Base-by-base conservation (phyloP, 2,888 invertebrate genomes). In the Stratiomys singularior region DNA sequence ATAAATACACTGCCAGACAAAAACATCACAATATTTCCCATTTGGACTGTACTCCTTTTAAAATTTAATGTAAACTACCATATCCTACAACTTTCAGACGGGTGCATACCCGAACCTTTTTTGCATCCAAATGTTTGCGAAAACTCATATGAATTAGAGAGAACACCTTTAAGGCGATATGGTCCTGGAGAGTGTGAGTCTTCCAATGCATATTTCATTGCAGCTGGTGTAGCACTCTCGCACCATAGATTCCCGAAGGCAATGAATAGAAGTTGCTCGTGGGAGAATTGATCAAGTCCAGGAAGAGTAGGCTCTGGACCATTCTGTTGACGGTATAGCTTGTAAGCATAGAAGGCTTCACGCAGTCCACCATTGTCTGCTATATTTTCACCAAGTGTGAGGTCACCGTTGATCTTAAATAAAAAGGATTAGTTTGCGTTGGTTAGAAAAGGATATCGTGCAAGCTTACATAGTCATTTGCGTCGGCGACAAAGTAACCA, bases 191-290 rank as follows among this genome's bases (percentile, higher is more conserved):
- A 91, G 83, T 95, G 95, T 67, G 92, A 91, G 82, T 95, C 94
- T 78, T 90, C 89, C 1, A 94, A 84, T 78, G 93, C 92, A 81
- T 90, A 89, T 63, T 88, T 88, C 9, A 93, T 84, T 0, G 92
- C 90, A 37, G 91, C 90, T 28, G 88, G 88, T 46, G 92, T 92
- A 80, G 90, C 90, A 37, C 92, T 90, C 84, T 95, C 95, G 85
- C 96, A 96, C 96, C 96, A 96, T 13, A 96, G 88, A 86, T 94
- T 95, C 47, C 93, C 95, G 86, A 92, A 95, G 0, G 94, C 91
- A 30, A 96, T 88, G 85, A 94, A 96, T 84, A 96, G 92, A 79
- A 96, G 86, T 84, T 96, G 96, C 58, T 93, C 92, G 67, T 92
- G 90, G 0, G 90, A 89, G 82, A 91, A 91, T 27, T 90, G 85